Evolutionary conservation across 2,797 vertebrate species (phyloP), one percentile per base, ranked within the genome.

Genomic region (Otolemur crassicaudatus): DNA sequence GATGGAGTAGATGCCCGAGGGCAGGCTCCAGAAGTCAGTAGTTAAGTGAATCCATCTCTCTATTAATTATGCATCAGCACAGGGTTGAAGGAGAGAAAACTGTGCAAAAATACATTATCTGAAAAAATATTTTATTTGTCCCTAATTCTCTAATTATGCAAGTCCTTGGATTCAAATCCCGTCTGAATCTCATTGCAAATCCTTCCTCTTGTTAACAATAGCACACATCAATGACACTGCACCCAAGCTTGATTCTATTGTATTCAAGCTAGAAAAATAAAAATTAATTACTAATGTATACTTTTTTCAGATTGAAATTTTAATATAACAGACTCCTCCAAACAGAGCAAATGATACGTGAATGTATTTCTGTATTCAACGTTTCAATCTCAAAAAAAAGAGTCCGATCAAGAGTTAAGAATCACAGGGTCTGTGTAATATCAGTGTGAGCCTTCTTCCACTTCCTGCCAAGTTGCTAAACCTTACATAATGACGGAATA

Each of bases 401-500:
- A 79, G 13, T 40, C 7, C 19, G 17, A 3, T 37, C n/a, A 2
- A 63, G 46, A 90, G 23, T 0, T 19, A 53, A 19, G 37, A 82
- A 76, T 81, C 61, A 9, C n/a, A 88, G 81, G 80, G 95, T 98
- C 94, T 96, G 90, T 70, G 96, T 97, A 56, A 94, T 83, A 77
- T 92, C 46, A 81, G 91, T 58, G 37, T 20, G 95, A 91, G 88
- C 53, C 83, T 87, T 95, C 91, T 29, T 76, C 93, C 72, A 73
- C 87, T 94, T 72, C 0, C n/a, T 77, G 76, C 69, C 90, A 72
- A 91, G 92, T 43, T 43, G 61, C 83, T 96, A 90, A 97, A 61
- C 93, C 72, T 97, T 81, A 7, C 49, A 67, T 97, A 96, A 96
- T 40, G 91, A 97, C 87, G 82, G 95, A 97, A 95, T 96, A 97